Base-by-base conservation (phyloP, 2,797 vertebrate genomes). In the Emys orbicularis region DNA sequence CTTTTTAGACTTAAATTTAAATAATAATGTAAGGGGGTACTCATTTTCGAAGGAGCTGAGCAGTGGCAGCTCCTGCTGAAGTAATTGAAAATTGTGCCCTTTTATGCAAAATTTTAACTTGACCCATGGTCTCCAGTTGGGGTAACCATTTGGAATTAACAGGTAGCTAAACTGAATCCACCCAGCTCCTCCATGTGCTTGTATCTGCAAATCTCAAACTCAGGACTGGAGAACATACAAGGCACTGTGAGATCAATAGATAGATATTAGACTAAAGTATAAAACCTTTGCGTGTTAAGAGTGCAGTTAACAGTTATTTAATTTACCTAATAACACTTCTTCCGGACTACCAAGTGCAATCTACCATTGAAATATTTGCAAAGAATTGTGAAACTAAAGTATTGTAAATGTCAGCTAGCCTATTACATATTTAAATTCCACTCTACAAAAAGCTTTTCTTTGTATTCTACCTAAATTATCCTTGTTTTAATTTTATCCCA, bases 1-100 rank as follows among this genome's bases (percentile, higher is more conserved):
- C 59, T 91, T 84, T 89, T 88, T 81, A 72, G 80, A 84, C 6
- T 49, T 76, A 84, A 89, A 81, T 9, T 85, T 25, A 88, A 96
- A 85, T n/a, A 47, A 93, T 12, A 23, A 37, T 86, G 84, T 89
- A 4, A 68, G 57, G 52, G 88, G 81, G n/a, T 54, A 9, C 41
- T 85, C 4, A n/a, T 85, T 86, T 61, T 56, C 27, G 0, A 8
- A 84, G 52, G 37, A 83, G n/a, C 49, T 44, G 86, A 16, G 41
- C 12, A 68, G 44, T 52, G 82, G 31, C 41, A 3, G 79, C 25
- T 44, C 19, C 47, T 89, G 8, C 57, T 87, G 2, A 84, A 83
- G 86, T 47, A 2, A 1, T 47, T 82, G 84, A 84, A 49, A 50
- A 68, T 83, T 94, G 47, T 94, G 72, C 50, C 49, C 18, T 13